These are phyloP conservation scores for Aricia agestis DNA, from an alignment of 1,140 invertebrate species.

Conservation along the genomic window DNA sequence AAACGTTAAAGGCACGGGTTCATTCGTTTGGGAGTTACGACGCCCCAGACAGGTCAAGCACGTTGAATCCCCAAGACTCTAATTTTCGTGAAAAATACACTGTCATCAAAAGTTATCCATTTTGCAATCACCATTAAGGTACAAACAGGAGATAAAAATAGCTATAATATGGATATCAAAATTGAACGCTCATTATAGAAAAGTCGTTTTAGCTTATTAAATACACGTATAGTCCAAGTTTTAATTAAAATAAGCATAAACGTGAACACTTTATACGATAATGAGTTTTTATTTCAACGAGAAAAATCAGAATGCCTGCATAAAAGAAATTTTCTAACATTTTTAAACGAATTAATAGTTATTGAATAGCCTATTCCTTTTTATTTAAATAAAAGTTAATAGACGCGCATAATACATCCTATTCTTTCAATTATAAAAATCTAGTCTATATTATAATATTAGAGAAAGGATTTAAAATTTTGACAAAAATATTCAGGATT, in stretches of 20 bases:
- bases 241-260: constrained; percentile 16
- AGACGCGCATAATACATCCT: too few species aligned
- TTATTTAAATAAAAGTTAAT: not conserved
- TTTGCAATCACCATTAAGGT: not conserved
- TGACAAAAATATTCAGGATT: too few species aligned
- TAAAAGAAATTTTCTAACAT: constrained; percentile 6
- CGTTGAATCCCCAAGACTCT: too few species aligned
- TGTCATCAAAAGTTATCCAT: too few species aligned
- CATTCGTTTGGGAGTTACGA: too few species aligned
- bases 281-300: constrained; percentile 5
- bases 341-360: not conserved
- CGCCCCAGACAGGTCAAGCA: too few species aligned
- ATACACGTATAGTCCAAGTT: not conserved
- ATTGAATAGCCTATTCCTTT: not conserved
- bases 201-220: constrained; percentile 14
- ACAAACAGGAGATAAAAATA: not conserved
- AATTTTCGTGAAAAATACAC: not conserved
- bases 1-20: too few species aligned
- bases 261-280: not conserved
- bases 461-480: too few species aligned
- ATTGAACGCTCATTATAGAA: constrained; percentile 3
- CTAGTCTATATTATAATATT: too few species aligned
- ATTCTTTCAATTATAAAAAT: too few species aligned
- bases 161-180: not conserved
- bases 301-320: constrained; percentile 10